Evolutionary conservation across 1,140 invertebrate species (phyloP), one percentile per base, ranked within the genome.

Genomic region (Pseudoatta argentina): DNA sequence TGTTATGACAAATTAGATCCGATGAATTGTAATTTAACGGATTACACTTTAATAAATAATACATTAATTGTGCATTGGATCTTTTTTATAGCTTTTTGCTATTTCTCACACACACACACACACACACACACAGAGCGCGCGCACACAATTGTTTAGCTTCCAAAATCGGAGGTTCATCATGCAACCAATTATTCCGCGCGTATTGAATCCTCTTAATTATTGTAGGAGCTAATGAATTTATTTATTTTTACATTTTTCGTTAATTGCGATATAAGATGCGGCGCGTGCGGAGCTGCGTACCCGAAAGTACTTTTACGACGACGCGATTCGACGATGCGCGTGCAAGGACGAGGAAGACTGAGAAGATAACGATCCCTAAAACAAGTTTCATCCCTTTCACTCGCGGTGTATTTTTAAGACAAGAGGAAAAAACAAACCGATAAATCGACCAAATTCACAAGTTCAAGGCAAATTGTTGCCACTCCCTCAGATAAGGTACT

Each of bases 381-480:
- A 48, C 34, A 27, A 63, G 44, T 69, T n/a, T 3, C 44, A 18
- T 59, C 51, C 51, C 66, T 75, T 63, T 73, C 55, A 34, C 55
- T 30, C 2, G 51, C 24, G 55, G 14, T 21, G 39, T 21, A 61
- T 30, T 44, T 82, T n/a, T n/a, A 6, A 59, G 24, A 48, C 4
- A 64, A 21, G 18, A 24, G 18, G 24, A 7, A 53, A 48, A 48
- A 72, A 55, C 34, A 59, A 66, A 16, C 53, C 66, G 61, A 87
- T 79, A 67, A 77, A 55, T 67, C 21, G 77, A 86, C 64, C 88
- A 21, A 69, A 51, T 44, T 57, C 53, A 10, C 53, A 87, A 91
- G 87, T 91, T 91, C 87, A 91, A 91, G 89, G 89, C 48, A 61
- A 90, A 87, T 90, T 79, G 71, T 59, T 76, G 89, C 51, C 78